Percentiles rank a stretch among this genome's conserved stretches.
These are phyloP conservation scores for Tautogolabrus adspersus DNA, from an alignment of 2,113 vertebrate species.

Conservation along the genomic window DNA sequence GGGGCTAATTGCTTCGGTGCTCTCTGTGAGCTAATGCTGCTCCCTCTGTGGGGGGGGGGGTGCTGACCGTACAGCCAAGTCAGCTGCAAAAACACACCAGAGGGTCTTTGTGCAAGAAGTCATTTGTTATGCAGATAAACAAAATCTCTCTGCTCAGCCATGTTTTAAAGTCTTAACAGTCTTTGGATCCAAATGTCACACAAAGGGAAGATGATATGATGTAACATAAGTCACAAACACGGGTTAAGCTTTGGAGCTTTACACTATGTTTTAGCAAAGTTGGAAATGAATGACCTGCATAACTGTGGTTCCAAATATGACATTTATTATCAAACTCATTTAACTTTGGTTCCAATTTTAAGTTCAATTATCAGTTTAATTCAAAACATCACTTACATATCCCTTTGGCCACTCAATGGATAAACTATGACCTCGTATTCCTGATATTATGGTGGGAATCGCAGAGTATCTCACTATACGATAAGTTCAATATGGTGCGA, in stretches of 20 bases:
- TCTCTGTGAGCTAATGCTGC: constrained; percentile 26
- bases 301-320: not conserved
- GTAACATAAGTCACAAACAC: too few relatives aligned
- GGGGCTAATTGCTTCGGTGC: constrained; percentile 4
- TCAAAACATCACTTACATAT: too few relatives aligned
- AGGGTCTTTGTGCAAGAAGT: constrained; percentile 45
- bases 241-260: not conserved
- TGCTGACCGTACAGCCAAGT: constrained; percentile 50
- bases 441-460: too few relatives aligned
- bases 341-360: too few relatives aligned
- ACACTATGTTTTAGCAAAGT: not conserved
- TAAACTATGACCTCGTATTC: too few relatives aligned
- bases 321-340: not conserved
- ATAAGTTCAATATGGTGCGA: not conserved
- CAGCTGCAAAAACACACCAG: constrained; percentile 77
- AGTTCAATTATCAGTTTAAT: too few relatives aligned
- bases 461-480: too few relatives aligned
- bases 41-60: constrained; percentile 27
- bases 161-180: not conserved
- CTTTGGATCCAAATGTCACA: not conserved
- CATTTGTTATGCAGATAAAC: constrained; percentile 5
- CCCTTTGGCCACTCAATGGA: too few relatives aligned
- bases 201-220: not conserved
- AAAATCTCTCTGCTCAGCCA: not conserved
- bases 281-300: not conserved